Conservation (phyloP, 1,140 invertebrate genomes). For the Drosophila ficusphila region DNA sequence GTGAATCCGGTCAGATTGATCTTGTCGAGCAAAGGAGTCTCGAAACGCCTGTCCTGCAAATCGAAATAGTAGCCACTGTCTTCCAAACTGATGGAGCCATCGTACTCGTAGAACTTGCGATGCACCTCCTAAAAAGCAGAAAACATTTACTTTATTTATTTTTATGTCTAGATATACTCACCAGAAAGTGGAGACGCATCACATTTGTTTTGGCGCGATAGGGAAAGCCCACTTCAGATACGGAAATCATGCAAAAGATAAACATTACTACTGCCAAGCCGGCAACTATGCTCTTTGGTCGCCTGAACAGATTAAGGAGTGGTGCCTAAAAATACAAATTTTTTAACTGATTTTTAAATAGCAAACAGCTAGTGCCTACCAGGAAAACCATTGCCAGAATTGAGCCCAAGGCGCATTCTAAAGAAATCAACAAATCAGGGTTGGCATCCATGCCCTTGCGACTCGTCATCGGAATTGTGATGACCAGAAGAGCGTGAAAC, state of each 20-base stretch:
- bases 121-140: conserved; percentile 86
- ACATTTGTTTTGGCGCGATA: conserved; percentile 89
- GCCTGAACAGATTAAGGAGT: conserved; percentile 62
- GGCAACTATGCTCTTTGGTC: conserved; percentile 49
- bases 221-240: conserved; percentile 90
- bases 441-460: conserved; percentile 86
- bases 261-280: conserved; percentile 83
- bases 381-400: conserved; percentile 66
- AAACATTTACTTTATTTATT: too few relatives aligned
- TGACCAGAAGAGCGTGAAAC: conserved; percentile 87
- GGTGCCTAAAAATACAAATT: conserved; percentile 37
- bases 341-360: background rate
- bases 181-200: conserved; percentile 88
- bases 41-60: conserved; percentile 89
- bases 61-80: conserved; percentile 90
- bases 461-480: conserved; percentile 89
- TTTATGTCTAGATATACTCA: conserved; percentile 75
- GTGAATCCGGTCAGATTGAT: conserved; percentile 85
- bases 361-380: conserved; percentile 26
- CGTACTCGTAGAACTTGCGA: conserved; percentile 86
- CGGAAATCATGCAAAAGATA: conserved; percentile 86
- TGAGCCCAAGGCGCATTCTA: conserved; percentile 84
- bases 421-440: conserved; percentile 86
- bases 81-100: conserved; percentile 85
- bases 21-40: conserved; percentile 85